Conservation (phyloP, 2,797 vertebrate species). For the Sciurus carolinensis region DNA sequence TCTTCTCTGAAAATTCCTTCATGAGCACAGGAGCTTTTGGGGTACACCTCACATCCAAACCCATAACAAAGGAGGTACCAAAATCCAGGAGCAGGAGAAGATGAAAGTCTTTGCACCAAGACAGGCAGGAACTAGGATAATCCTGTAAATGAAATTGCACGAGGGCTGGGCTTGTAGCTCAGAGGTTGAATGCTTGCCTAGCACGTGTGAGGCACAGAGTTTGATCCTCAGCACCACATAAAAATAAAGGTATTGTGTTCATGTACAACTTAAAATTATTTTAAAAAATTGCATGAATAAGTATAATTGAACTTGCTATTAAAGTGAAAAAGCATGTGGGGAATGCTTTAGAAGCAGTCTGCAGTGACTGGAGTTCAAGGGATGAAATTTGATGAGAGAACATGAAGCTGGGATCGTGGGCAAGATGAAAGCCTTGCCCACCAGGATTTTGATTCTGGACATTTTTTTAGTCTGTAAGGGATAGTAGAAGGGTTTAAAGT, state of each 20-base stretch:
- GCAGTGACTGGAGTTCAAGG: neutral
- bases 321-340: neutral
- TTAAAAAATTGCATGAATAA: neutral
- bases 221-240: too few species aligned
- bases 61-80: too few species aligned
- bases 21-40: too few species aligned
- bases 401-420: too few species aligned
- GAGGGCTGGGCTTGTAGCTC: too few species aligned
- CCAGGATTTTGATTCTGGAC: too few species aligned
- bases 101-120: neutral
- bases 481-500: neutral
- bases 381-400: neutral
- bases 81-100: neutral
- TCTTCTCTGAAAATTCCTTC: too few species aligned
- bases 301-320: neutral
- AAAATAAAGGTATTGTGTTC: too few species aligned
- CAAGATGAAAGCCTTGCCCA: neutral
- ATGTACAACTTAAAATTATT: too few species aligned
- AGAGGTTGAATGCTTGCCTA: too few species aligned
- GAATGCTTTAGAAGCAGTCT: neutral
- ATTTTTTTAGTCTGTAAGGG: neutral
- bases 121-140: neutral
- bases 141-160: neutral
- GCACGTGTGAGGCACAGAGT: too few species aligned
- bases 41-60: too few species aligned